Evolutionary conservation across 2,113 vertebrate species (phyloP).

Genomic region (Hyperoodon ampullatus): DNA sequence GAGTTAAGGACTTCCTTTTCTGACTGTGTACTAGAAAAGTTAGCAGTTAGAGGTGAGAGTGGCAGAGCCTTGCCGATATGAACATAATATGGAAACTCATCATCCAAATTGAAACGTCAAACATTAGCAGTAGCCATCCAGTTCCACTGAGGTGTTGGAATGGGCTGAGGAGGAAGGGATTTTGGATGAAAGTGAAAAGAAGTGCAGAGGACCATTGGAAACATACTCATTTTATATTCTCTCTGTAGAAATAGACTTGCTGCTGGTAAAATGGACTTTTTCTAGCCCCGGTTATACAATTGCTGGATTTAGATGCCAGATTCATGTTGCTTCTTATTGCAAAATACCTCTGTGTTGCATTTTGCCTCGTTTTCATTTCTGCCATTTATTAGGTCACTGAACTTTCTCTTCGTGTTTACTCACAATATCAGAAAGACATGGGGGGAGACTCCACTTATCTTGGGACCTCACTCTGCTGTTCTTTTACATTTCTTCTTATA

Average conservation of each 20-base stretch:
- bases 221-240: neutral
- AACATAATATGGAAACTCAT: neutral
- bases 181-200: neutral
- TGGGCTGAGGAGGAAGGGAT: neutral
- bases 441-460: too few relatives aligned
- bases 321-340: neutral
- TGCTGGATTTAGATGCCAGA: neutral
- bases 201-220: neutral
- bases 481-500: neutral
- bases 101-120: neutral
- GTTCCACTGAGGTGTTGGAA: neutral
- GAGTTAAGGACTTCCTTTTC: neutral
- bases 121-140: rapidly evolving
- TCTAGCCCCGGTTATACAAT: neutral
- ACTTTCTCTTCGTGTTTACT: neutral
- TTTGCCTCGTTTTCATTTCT: neutral
- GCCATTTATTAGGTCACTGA: neutral
- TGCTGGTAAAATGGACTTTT: neutral
- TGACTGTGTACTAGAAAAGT: neutral
- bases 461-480: neutral
- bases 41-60: neutral
- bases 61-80: neutral
- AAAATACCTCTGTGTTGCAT: neutral
- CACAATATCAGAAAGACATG: neutral
- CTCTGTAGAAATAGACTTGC: neutral